These are phyloP conservation scores for Anhinga anhinga DNA, from an alignment of 2,113 vertebrate species.

Conservation along the genomic window DNA sequence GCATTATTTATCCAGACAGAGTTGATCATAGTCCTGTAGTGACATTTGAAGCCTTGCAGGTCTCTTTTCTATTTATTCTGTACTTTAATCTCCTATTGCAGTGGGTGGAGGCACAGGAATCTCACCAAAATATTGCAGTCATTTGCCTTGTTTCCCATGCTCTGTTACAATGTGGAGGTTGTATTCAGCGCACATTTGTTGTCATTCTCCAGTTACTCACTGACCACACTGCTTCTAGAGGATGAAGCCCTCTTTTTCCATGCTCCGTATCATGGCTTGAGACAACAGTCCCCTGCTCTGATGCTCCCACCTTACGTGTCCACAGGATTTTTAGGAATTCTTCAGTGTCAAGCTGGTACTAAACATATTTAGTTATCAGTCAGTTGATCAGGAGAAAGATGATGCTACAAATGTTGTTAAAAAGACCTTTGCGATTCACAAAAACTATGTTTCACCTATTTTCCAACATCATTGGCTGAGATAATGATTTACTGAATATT, in stretches of 20 bases:
- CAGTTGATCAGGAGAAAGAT: background rate
- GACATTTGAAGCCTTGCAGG: background rate
- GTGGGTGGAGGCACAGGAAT: background rate
- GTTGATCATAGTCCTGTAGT: background rate
- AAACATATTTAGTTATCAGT: background rate
- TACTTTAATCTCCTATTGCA: background rate
- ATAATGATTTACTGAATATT: background rate
- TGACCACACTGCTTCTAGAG: background rate
- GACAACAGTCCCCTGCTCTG: background rate
- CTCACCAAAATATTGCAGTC: background rate
- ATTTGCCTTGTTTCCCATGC: background rate
- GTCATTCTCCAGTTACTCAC: background rate
- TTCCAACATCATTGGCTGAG: background rate
- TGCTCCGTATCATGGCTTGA: background rate
- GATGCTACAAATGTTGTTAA: background rate
- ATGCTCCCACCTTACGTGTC: background rate
- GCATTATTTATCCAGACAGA: background rate
- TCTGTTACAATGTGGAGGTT: accelerated
- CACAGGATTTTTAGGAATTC: background rate
- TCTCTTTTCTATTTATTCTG: background rate
- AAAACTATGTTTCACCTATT: background rate
- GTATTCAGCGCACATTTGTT: background rate
- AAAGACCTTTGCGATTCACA: background rate
- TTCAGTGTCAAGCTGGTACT: background rate
- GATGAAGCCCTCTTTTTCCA: background rate